A percentile compares a stretch with the other conserved stretches of the same genome.
These are phyloP conservation scores for Pollimyrus isidori DNA, from an alignment of 2,113 vertebrate species.

Conservation along the genomic window DNA sequence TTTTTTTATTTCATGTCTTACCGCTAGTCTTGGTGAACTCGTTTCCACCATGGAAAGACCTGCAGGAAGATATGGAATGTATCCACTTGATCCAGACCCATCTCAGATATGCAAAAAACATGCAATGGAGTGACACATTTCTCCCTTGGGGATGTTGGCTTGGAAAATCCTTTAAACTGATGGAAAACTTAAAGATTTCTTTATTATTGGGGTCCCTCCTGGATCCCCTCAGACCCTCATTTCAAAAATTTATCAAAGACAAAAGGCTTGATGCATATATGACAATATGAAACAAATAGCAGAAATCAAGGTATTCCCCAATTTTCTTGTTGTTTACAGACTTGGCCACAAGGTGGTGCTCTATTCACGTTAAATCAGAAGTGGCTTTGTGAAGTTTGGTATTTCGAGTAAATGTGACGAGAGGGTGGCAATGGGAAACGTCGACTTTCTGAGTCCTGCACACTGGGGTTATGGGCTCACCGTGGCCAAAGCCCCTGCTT, in stretches of 20 bases:
- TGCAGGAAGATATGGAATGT: background rate
- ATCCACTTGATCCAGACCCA: background rate
- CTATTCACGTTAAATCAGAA: background rate
- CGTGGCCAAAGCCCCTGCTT: background rate
- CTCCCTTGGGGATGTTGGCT: background rate
- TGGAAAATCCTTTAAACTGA: background rate
- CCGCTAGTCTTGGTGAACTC: background rate
- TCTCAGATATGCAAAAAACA: background rate
- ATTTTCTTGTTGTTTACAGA: background rate
- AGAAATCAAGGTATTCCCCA: background rate
- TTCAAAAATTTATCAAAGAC: background rate
- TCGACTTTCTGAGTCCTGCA: background rate
- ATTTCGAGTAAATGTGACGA: background rate
- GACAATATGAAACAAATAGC: background rate
- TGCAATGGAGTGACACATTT: background rate
- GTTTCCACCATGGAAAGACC: background rate
- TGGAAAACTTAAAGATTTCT: background rate
- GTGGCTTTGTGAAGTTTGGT: no score
- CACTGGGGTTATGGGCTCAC: background rate
- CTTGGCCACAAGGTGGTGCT: conserved; percentile 14
- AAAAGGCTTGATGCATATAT: background rate
- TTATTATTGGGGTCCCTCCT: background rate
- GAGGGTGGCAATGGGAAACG: background rate
- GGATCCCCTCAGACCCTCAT: background rate
- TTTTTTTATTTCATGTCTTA: background rate